Conservation (phyloP, 1,140 invertebrate genomes). For the Globodera rostochiensis region DNA sequence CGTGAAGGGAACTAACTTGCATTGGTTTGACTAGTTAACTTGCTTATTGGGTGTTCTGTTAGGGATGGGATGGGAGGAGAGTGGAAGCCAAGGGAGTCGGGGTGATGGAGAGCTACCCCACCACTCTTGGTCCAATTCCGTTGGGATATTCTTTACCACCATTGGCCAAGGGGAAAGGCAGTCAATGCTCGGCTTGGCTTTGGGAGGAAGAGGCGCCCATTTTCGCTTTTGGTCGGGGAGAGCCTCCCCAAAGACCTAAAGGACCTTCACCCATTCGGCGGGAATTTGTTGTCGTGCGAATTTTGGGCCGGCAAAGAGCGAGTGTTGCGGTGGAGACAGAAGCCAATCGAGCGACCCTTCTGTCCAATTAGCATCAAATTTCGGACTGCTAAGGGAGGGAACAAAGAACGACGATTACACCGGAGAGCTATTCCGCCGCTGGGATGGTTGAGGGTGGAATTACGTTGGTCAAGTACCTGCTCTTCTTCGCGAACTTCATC, state of each 20-base stretch:
- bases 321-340: not conserved
- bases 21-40: not conserved
- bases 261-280: not conserved
- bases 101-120: not conserved
- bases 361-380: not conserved
- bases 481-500: constrained; percentile 64
- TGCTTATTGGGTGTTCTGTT: not conserved
- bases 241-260: not conserved
- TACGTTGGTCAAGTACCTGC: constrained; percentile 63
- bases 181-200: too few relatives aligned
- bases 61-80: not conserved
- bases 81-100: not conserved
- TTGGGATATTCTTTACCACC: not conserved
- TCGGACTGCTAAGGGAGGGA: not conserved
- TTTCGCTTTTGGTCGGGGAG: not conserved
- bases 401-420: not conserved
- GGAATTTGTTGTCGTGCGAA: not conserved
- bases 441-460: constrained; percentile 64
- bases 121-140: not conserved
- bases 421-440: not conserved
- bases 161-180: not conserved
- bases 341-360: not conserved
- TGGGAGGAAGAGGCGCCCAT: not conserved
- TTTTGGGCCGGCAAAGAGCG: not conserved
- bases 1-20: not conserved